Evolutionary conservation across 2,797 vertebrate species (phyloP).

Genomic region (Liasis olivaceus): DNA sequence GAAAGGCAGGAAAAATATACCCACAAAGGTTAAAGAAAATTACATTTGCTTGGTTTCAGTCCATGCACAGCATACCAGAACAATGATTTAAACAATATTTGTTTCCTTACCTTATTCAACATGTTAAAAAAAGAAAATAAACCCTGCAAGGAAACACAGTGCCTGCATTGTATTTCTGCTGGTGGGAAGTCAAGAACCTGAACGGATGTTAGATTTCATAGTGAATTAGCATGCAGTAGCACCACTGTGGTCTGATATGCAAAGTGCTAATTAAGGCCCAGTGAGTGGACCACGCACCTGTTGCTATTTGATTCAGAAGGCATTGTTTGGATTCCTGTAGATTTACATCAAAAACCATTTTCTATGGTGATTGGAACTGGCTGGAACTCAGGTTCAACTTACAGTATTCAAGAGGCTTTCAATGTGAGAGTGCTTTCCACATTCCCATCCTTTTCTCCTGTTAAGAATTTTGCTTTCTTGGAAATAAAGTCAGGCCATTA

Average conservation of each 20-base stretch:
- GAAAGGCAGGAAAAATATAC: slow-evolving; percentile 7
- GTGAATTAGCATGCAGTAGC: slow-evolving; percentile 33
- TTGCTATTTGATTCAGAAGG: neutral
- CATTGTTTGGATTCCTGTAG: slow-evolving; percentile 7
- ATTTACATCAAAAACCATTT: slow-evolving; percentile 14
- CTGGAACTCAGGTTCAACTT: slow-evolving; percentile 16
- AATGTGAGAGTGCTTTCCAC: neutral
- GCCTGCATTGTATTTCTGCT: neutral
- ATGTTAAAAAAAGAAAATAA: slow-evolving; percentile 35
- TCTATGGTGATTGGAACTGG: neutral
- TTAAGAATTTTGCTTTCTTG: slow-evolving; percentile 1
- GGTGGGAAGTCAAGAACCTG: slow-evolving; percentile 33
- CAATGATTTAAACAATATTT: slow-evolving; percentile 11
- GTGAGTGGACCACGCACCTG: slow-evolving; percentile 56
- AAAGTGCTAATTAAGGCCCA: slow-evolving; percentile 19
- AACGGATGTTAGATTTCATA: slow-evolving; percentile 31
- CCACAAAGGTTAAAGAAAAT: slow-evolving; percentile 21
- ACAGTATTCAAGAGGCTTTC: slow-evolving; percentile 12
- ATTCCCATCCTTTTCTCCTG: slow-evolving; percentile 1
- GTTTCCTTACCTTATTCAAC: slow-evolving; percentile 28
- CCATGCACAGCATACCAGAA: neutral
- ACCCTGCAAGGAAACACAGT: slow-evolving; percentile 20
- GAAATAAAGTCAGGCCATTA: slow-evolving; percentile 36
- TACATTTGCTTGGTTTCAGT: neutral
- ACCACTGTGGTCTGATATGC: slow-evolving; percentile 29